phyloP scores from a whole-genome alignment of 2,797 vertebrate species.

The Notolabrus celidotus region DNA sequence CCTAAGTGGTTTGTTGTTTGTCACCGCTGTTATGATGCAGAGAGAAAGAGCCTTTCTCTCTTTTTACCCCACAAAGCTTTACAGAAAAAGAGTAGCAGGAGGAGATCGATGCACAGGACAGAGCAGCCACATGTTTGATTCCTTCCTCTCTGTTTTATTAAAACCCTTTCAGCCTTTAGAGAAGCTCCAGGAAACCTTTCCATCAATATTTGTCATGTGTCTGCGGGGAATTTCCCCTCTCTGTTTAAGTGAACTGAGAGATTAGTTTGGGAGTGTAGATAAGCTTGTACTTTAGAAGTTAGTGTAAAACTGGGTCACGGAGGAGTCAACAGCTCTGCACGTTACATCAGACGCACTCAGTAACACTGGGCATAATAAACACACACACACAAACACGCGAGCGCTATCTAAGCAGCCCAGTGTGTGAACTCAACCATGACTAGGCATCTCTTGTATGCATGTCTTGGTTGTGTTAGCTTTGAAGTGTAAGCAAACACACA shows the following conservation, averaged over 20 bases:
- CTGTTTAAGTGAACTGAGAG: conserved; percentile 14
- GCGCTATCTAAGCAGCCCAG: not conserved
- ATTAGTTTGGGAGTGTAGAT: conserved; percentile 44
- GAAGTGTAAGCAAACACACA: conserved; percentile 30
- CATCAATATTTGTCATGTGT: not conserved
- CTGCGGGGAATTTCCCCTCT: conserved; percentile 13
- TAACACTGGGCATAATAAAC: conserved; percentile 10
- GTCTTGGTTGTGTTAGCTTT: conserved; percentile 16
- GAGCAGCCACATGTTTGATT: no score
- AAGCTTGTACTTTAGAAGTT: conserved; percentile 28
- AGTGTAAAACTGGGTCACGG: conserved; percentile 62
- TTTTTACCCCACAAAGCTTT: no score
- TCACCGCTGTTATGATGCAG: no score
- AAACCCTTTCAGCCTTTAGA: not conserved
- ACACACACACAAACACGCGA: conserved; percentile 14
- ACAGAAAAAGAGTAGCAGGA: no score
- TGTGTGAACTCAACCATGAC: conserved; percentile 12
- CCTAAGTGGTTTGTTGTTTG: no score
- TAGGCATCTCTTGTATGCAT: conserved; percentile 3
- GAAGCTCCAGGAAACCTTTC: not conserved
- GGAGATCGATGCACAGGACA: no score
- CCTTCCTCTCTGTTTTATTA: no score
- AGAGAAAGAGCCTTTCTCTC: no score
- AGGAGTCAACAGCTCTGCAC: conserved; percentile 24
- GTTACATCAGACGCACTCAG: conserved; percentile 45